Evolutionary conservation across 2,113 vertebrate genomes (phyloP).

Genomic region (Daboia siamensis): DNA sequence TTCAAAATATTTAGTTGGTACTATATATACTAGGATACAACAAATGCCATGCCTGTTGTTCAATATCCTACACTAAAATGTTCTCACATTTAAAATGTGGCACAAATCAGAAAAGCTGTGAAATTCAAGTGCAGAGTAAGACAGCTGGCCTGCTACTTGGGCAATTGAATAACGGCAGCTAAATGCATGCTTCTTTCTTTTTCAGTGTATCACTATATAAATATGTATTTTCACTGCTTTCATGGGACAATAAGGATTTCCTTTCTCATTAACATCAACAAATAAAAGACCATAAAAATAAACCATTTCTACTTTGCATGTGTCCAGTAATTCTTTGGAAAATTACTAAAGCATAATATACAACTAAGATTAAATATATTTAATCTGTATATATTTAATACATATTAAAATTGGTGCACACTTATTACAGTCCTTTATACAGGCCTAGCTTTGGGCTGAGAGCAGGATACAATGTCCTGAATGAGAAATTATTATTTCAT

Average conservation of each 20-base stretch:
- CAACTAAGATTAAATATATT: neutral
- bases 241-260: neutral
- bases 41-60: constrained; percentile 7
- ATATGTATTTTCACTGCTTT: neutral
- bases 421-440: neutral
- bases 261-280: neutral
- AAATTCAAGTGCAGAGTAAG: constrained; percentile 12
- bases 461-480: neutral
- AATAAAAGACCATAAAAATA: neutral
- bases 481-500: neutral
- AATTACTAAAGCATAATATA: neutral
- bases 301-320: neutral
- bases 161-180: neutral
- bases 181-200: neutral
- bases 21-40: neutral
- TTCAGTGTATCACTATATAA: neutral
- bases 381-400: too few species aligned
- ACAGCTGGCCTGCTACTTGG: neutral
- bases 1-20: neutral
- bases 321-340: neutral
- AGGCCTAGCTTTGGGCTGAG: neutral
- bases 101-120: constrained; percentile 16
- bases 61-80: neutral
- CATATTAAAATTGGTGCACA: neutral
- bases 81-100: constrained; percentile 14